Evolutionary conservation across 2,888 invertebrate genomes (phyloP).

Genomic region (Macrosiphum euphorbiae): DNA sequence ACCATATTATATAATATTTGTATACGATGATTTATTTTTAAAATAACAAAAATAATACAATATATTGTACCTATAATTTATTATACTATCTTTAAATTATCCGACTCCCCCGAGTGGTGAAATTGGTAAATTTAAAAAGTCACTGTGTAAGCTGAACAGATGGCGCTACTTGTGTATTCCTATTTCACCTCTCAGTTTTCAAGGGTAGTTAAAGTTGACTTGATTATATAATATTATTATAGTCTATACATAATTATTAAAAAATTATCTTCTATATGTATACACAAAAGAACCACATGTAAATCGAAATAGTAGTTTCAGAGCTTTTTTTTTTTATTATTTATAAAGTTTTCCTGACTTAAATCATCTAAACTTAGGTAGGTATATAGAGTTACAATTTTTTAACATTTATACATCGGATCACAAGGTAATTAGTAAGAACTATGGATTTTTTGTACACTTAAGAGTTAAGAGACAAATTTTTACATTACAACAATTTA

Average conservation of each 20-base stretch:
- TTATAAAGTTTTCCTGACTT: no score
- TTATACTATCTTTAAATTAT: background rate
- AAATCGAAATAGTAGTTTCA: background rate
- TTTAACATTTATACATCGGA: no score
- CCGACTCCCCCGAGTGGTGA: background rate
- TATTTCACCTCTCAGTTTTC: background rate
- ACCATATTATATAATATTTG: background rate
- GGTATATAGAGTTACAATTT: no score
- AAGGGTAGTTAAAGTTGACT: background rate
- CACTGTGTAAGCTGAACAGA: background rate
- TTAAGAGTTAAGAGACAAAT: no score
- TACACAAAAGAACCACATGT: background rate
- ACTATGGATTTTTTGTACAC: no score
- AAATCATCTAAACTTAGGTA: no score
- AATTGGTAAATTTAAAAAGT: background rate
- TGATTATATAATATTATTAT: background rate
- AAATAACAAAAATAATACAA: background rate
- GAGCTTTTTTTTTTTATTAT: no score
- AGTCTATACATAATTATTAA: background rate
- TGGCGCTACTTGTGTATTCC: background rate
- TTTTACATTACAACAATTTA: no score
- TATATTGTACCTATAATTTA: background rate
- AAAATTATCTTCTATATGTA: background rate
- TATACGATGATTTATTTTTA: background rate
- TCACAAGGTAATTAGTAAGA: no score